Percentiles rank a stretch among this genome's conserved stretches.
These are phyloP conservation scores for Troides helena DNA, from an alignment of 2,888 invertebrate species.

Conservation along the genomic window DNA sequence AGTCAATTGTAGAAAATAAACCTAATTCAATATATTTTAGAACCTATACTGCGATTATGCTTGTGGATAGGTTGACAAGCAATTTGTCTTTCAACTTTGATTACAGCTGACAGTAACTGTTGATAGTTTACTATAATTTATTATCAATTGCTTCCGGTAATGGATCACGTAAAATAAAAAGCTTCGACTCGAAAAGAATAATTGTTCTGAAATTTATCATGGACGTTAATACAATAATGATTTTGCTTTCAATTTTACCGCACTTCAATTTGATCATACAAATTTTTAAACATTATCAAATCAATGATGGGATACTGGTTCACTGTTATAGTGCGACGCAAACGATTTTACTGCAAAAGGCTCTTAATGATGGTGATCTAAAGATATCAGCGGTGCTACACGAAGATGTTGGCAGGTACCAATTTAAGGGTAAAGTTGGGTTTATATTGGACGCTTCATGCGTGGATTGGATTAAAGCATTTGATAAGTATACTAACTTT, in stretches of 20 bases:
- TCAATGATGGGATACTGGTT: constrained; percentile 49
- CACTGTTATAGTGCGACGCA: constrained; percentile 46
- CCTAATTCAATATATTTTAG: not conserved
- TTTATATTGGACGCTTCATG: constrained; percentile 55
- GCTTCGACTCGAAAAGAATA: not conserved
- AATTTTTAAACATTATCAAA: constrained; percentile 54
- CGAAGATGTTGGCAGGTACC: constrained; percentile 31
- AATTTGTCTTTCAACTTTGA: constrained; percentile 28
- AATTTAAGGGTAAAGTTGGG: constrained; percentile 45
- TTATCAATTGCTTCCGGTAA: constrained; percentile 15
- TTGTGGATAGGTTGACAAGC: constrained; percentile 3
- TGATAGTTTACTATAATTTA: not conserved
- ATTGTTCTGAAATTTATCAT: constrained; percentile 6
- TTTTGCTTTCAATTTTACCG: constrained; percentile 35
- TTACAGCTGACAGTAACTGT: constrained; percentile 55
- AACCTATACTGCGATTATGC: not conserved
- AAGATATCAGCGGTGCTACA: constrained; percentile 36
- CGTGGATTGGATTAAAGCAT: constrained; percentile 47
- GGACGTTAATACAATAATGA: constrained; percentile 17
- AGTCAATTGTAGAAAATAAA: not conserved
- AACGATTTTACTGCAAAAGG: constrained; percentile 42
- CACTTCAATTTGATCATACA: constrained; percentile 46
- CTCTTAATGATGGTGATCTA: constrained; percentile 44
- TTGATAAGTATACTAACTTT: constrained; percentile 37
- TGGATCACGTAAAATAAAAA: not conserved